These are phyloP conservation scores for Choreutis nemorana DNA, from an alignment of 2,888 invertebrate species.

Conservation along the genomic window DNA sequence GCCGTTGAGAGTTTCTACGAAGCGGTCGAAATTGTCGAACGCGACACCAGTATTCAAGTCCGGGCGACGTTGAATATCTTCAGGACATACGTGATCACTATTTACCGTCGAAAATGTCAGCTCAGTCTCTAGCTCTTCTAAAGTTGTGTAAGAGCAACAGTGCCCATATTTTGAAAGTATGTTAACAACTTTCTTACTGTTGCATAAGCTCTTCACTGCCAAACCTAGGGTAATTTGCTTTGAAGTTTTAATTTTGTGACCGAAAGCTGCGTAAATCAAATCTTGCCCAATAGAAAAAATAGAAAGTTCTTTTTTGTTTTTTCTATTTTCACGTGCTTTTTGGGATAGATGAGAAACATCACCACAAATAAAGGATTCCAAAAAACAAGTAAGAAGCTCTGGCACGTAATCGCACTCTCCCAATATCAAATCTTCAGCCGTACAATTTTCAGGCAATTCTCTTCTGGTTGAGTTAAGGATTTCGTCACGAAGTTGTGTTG, in stretches of 20 bases:
- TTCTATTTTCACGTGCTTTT: conserved; percentile 7
- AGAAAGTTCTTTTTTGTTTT: conserved; percentile 7
- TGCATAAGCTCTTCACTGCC: conserved; percentile 8
- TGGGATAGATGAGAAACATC: conserved; percentile 8
- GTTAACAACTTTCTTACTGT: conserved; percentile 5
- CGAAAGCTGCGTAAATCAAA: not conserved
- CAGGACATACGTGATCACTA: conserved; percentile 2
- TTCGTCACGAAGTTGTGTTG: conserved; percentile 16
- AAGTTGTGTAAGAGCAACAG: conserved; percentile 3
- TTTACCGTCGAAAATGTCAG: conserved; percentile 2
- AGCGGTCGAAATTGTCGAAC: conserved; percentile 12
- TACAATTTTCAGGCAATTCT: conserved; percentile 6
- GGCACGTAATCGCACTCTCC: conserved; percentile 9
- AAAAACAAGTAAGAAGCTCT: conserved; percentile 7
- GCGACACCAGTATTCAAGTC: conserved; percentile 14
- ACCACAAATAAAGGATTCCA: conserved; percentile 7
- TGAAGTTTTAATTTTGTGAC: not conserved
- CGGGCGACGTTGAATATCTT: conserved; percentile 7
- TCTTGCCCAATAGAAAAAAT: conserved; percentile 4
- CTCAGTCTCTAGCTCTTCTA: conserved; percentile 7
- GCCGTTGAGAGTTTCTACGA: conserved; percentile 9
- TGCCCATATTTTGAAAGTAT: conserved; percentile 8
- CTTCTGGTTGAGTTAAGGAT: conserved; percentile 10
- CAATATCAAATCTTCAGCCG: conserved; percentile 7
- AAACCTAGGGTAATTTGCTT: not conserved